Conservation (phyloP, 2,797 vertebrate genomes). For the Erpetoichthys calabaricus region DNA sequence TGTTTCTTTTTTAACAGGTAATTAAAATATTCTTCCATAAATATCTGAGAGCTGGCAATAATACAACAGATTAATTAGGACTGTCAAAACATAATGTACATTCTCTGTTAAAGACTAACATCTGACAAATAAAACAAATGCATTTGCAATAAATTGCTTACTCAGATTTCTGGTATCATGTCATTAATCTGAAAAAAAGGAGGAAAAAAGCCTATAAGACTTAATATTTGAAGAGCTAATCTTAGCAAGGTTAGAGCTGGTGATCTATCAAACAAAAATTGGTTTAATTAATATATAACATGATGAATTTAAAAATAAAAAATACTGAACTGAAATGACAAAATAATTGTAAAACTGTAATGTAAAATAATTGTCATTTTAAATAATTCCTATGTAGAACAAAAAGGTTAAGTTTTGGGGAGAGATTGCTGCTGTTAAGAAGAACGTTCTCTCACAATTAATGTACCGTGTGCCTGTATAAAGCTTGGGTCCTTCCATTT, state of each 20-base stretch:
- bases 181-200: slow-evolving; percentile 4
- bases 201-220: background rate
- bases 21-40: slow-evolving; percentile 1
- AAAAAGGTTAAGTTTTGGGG: too few relatives aligned
- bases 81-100: slow-evolving; percentile 2
- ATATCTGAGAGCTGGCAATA: slow-evolving; percentile 4
- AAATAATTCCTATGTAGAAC: too few relatives aligned
- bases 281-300: too few relatives aligned
- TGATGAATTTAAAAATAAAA: background rate
- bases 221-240: background rate
- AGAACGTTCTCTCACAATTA: too few relatives aligned
- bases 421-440: too few relatives aligned
- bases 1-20: slow-evolving; percentile 1
- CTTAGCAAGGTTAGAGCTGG: background rate
- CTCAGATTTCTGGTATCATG: slow-evolving; percentile 5
- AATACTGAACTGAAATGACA: background rate
- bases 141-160: background rate
- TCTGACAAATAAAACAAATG: slow-evolving; percentile 3
- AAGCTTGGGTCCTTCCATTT: too few relatives aligned
- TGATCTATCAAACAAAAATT: too few relatives aligned
- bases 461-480: too few relatives aligned
- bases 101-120: slow-evolving; percentile 1
- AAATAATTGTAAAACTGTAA: too few relatives aligned
- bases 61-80: slow-evolving; percentile 8
- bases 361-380: too few relatives aligned